Conservation (phyloP, 1,140 invertebrate species). For the Periplaneta americana region DNA sequence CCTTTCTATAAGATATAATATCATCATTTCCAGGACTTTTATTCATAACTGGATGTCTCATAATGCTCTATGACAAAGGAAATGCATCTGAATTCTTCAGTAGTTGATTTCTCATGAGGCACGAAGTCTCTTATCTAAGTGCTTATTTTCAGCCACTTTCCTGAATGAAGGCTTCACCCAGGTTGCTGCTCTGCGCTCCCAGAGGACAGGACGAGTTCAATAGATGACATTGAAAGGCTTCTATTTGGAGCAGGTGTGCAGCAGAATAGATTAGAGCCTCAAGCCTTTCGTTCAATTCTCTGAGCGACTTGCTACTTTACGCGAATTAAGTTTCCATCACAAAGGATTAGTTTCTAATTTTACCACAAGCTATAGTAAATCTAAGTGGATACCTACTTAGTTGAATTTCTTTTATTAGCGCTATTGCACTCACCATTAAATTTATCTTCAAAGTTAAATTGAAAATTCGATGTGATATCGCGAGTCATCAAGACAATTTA, state of each 20-base stretch:
- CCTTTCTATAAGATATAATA: background rate
- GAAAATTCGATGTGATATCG: too few species aligned
- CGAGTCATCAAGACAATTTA: too few species aligned
- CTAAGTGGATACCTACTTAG: too few species aligned
- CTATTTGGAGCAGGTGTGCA: background rate
- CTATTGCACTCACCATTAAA: too few species aligned
- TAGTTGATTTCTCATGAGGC: background rate
- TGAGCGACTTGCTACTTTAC: too few species aligned
- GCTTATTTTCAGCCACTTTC: background rate
- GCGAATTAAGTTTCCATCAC: too few species aligned
- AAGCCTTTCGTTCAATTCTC: too few species aligned
- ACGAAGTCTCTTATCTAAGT: background rate
- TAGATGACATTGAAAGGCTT: background rate
- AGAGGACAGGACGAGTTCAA: background rate
- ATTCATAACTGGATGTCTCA: background rate
- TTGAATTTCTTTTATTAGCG: too few species aligned
- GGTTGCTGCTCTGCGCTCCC: background rate
- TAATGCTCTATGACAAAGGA: background rate
- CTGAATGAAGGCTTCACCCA: background rate
- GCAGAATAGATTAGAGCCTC: background rate
- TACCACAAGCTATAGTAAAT: too few species aligned
- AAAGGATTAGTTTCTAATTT: too few species aligned
- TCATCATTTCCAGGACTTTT: background rate
- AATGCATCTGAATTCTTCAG: background rate
- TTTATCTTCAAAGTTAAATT: too few species aligned